Base-by-base conservation (phyloP, 53 echinoderm and acorn worm species). In the Astropecten irregularis region DNA sequence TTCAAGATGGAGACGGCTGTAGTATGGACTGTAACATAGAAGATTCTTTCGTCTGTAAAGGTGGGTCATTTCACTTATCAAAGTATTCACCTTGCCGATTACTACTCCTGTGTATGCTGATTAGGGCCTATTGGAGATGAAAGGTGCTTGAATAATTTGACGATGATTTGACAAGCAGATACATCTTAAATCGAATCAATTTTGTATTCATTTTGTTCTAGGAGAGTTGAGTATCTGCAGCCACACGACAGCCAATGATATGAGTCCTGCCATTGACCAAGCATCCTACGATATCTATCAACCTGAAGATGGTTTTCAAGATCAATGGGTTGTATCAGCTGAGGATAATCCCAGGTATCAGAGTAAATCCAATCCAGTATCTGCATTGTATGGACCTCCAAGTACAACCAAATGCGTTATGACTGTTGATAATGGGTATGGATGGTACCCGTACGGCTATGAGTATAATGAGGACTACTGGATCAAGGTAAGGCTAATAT, bases 261-360 rank as follows among this genome's bases (percentile, higher is more conserved):
- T 16, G 16, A 6, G 11, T 11, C 42, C 42, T 6, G 19, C 36
- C 3, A 15, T 15, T 9, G 34, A n/a, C 40, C 35, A 21, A 2
- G 18, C 10, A 7, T 33, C 66, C 46, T 48, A 4, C 20, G 34
- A 64, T 82, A 10, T 10, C 19, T 82, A 66, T 66, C 34, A 11
- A 34, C 13, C 51, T 20, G 36, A 34, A 0, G 51, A 69, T 29
- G 94, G 92, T 8, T 94, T 77, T 73, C 18, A 27, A 0, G 94
- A 94, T 25, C 99, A 99, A 44, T 99, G 99, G 99, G 99, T 87
- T 1, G 69, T 66, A 13, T 71, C 72, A 14, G 94, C 94, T 52
- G 76, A 69, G 0, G 93, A 89, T 3, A 92, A 96, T 48, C 97
- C 97, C 0, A 26, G 71, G 27, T 65, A 88, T 35, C 91, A 91